Percentiles rank a stretch among this genome's conserved stretches.
phyloP scores from a whole-genome alignment of 2,113 vertebrate species.

The Corynorhinus townsendii region DNA sequence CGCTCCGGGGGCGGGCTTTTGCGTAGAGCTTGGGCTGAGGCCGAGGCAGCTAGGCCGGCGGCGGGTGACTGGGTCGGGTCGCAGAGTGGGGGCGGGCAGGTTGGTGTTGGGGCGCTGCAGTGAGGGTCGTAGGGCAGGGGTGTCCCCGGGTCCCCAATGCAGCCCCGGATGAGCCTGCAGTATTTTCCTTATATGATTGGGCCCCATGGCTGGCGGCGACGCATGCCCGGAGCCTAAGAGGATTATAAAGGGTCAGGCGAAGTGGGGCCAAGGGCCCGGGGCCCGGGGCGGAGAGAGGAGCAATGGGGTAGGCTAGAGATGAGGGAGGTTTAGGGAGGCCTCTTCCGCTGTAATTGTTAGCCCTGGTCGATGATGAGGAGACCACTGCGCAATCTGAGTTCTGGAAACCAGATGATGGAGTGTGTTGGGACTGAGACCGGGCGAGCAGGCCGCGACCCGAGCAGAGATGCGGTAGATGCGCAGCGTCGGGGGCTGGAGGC shows the following conservation, averaged over 20 bases:
- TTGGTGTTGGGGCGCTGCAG: rapidly evolving
- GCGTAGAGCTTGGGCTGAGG: rapidly evolving
- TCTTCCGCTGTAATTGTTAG: not conserved
- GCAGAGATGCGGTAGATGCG: rapidly evolving
- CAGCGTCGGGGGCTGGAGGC: not conserved
- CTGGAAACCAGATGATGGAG: slow-evolving; percentile 65
- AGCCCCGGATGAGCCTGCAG: slow-evolving; percentile 23
- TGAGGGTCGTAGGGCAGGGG: not conserved
- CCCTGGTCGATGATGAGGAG: slow-evolving; percentile 74
- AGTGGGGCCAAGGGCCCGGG: not conserved
- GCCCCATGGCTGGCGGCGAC: not conserved
- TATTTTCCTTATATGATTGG: slow-evolving; percentile 80
- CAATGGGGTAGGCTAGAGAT: not conserved
- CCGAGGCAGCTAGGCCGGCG: rapidly evolving
- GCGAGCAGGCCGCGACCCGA: not conserved
- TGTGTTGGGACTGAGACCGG: slow-evolving; percentile 72
- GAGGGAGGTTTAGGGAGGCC: not conserved
- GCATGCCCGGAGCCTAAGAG: slow-evolving; percentile 47
- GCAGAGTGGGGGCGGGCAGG: rapidly evolving
- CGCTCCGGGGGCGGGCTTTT: not conserved
- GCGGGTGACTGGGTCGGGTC: not conserved
- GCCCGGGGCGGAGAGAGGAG: not conserved
- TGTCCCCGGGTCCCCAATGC: rapidly evolving
- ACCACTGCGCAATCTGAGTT: slow-evolving; percentile 78
- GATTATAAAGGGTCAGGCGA: slow-evolving; percentile 58